A percentile compares a stretch with the other conserved stretches of the same genome.
Evolutionary conservation across 2,888 invertebrate species (phyloP).

Genomic region (Formica aserva): DNA sequence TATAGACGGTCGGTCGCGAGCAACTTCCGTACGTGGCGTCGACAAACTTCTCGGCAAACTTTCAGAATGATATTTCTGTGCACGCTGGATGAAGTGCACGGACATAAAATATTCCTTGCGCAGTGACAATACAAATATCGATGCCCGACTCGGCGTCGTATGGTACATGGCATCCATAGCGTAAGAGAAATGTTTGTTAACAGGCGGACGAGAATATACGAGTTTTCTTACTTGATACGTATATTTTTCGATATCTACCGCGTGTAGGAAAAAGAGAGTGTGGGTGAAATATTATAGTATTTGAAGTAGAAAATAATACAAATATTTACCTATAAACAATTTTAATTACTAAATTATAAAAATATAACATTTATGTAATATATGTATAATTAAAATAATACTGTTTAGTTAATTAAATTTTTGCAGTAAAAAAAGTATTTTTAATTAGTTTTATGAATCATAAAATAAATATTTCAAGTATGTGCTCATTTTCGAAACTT

Average conservation of each 20-base stretch:
- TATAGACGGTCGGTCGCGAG: constrained; percentile 26
- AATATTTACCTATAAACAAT: no score
- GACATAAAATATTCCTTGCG: constrained; percentile 30
- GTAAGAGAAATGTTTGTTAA: constrained; percentile 5
- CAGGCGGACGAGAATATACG: neutral
- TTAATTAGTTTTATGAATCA: neutral
- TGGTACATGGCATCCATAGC: neutral
- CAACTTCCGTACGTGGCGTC: constrained; percentile 8
- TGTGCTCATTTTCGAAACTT: neutral
- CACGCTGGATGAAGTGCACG: neutral
- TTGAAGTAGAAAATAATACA: neutral
- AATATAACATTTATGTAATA: neutral
- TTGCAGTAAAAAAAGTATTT: neutral
- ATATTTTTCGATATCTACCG: neutral
- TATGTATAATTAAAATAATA: neutral
- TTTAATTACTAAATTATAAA: neutral
- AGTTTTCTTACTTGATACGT: neutral
- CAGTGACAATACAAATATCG: constrained; percentile 7
- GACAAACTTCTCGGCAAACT: constrained; percentile 34
- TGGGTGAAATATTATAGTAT: neutral
- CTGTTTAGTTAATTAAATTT: neutral
- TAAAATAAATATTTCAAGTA: neutral
- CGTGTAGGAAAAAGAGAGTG: neutral
- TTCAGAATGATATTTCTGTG: constrained; percentile 40
- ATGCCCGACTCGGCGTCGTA: neutral